Base-by-base conservation (phyloP, 2,113 vertebrate species). In the Ciconia boyciana region DNA sequence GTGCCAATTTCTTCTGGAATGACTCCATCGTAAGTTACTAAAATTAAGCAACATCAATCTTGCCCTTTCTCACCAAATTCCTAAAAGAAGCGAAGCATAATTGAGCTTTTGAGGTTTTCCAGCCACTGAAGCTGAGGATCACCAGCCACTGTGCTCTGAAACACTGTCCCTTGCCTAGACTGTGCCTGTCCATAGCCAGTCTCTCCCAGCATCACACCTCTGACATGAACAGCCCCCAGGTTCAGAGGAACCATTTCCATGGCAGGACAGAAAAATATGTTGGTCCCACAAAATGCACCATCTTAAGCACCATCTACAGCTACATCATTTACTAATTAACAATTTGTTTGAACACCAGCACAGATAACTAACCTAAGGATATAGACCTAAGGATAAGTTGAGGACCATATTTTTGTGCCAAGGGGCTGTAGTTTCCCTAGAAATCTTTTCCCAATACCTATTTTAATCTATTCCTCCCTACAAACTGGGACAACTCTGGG, bases 181-280 rank as follows among this genome's bases (percentile, higher is more conserved):
- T 9, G 2, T 82, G 13, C 16, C 31, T 61, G 36, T 34, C 44
- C 31, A 7, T 13, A 41, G 12, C 5, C 1, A 0, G 1, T 48
- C 10, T 79, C 62, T 66, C 11, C 43, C 62, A 84, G 31, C 39
- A 22, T 39, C 62, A 43, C 22, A 65, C 19, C 16, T 65, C 54
- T 60, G 64, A 76, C 8, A 26, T 3, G 19, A 34, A 14, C 9
- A 74, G 16, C 4, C 14, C 10, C 3, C 13, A 41, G 16, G 17
- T n/a, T 66, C 41, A 89, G 46, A 70, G 19, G 19, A 11, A 87
- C 7, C 9, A 9, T 74, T 87, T 75, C 46, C 22, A 36, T 2
- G 2, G 20, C 28, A 70, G 20, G 24, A 52, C 16, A 69, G 36
- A 39, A 34, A 62, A 31, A 4, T 24, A 18, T 16, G 8, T 14